Conservation (phyloP, 2,888 invertebrate species). For the Meghimatium bilineatum region DNA sequence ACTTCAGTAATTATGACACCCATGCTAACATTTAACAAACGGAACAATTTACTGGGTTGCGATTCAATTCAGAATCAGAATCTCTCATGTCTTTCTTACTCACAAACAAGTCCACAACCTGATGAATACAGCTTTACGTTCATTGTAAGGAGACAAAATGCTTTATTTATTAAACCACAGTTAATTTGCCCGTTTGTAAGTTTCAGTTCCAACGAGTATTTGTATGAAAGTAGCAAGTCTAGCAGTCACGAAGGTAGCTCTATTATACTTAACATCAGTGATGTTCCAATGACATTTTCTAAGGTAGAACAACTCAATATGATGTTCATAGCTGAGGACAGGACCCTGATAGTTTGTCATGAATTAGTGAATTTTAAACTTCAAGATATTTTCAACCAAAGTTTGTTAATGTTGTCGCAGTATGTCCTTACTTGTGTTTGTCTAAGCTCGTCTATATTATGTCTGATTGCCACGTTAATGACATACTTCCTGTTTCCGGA, state of each 20-base stretch:
- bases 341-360: constrained; percentile 23
- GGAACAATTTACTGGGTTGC: background rate
- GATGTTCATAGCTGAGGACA: constrained; percentile 23
- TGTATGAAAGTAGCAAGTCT: background rate
- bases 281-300: background rate
- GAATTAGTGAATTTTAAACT: background rate
- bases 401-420: background rate
- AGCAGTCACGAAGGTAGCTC: background rate
- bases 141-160: no score
- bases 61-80: background rate
- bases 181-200: constrained; percentile 18
- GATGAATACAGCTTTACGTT: background rate
- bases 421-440: constrained; percentile 29
- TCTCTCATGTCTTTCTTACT: background rate
- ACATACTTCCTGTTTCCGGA: constrained; percentile 37
- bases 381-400: background rate
- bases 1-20: background rate
- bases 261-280: background rate
- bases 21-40: background rate
- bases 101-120: background rate
- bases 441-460: constrained; percentile 12
- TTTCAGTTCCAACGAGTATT: background rate
- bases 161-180: background rate
- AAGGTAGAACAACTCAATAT: background rate
- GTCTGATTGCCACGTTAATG: constrained; percentile 31